phyloP scores from a whole-genome alignment of 2,797 vertebrate species.

The Chaunax sp. region DNA sequence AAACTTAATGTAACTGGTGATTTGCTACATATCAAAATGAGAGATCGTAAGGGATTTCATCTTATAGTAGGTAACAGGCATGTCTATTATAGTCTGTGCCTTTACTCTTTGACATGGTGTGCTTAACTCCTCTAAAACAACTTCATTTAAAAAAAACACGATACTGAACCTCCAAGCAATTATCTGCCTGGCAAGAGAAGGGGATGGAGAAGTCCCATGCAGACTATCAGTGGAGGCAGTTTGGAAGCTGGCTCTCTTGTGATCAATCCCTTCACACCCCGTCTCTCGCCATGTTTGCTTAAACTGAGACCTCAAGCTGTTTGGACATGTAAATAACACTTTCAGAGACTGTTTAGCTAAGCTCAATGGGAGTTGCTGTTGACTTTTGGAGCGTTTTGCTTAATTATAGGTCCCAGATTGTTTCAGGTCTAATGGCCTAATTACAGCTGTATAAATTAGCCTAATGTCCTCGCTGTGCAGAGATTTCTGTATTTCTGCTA shows the following conservation, averaged over 20 bases:
- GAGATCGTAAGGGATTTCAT: not conserved
- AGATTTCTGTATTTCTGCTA: slow-evolving; percentile 56
- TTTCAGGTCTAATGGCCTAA: slow-evolving; percentile 85
- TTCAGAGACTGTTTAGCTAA: slow-evolving; percentile 75
- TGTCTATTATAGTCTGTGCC: not conserved
- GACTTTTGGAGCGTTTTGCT: slow-evolving; percentile 83
- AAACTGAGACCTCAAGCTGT: slow-evolving; percentile 81
- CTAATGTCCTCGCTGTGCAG: slow-evolving; percentile 73
- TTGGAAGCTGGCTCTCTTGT: slow-evolving; percentile 33
- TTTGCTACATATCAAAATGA: not conserved
- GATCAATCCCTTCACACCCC: slow-evolving; percentile 63
- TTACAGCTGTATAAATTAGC: slow-evolving; percentile 85
- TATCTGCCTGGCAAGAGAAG: slow-evolving; percentile 3
- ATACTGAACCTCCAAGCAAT: slow-evolving; percentile 25
- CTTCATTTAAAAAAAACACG: slow-evolving; percentile 10
- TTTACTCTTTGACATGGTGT: not conserved
- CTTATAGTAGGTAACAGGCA: not conserved
- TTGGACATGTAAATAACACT: slow-evolving; percentile 84
- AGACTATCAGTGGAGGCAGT: slow-evolving; percentile 21
- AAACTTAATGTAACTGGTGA: too few relatives aligned
- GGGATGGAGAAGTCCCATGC: slow-evolving; percentile 11
- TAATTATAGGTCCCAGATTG: slow-evolving; percentile 86
- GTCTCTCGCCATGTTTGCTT: slow-evolving; percentile 65
- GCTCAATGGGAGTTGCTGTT: slow-evolving; percentile 82
- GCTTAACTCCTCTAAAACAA: slow-evolving; percentile 5